phyloP scores from a whole-genome alignment of 2,888 invertebrate genomes.

The Acholoe squamosa region DNA sequence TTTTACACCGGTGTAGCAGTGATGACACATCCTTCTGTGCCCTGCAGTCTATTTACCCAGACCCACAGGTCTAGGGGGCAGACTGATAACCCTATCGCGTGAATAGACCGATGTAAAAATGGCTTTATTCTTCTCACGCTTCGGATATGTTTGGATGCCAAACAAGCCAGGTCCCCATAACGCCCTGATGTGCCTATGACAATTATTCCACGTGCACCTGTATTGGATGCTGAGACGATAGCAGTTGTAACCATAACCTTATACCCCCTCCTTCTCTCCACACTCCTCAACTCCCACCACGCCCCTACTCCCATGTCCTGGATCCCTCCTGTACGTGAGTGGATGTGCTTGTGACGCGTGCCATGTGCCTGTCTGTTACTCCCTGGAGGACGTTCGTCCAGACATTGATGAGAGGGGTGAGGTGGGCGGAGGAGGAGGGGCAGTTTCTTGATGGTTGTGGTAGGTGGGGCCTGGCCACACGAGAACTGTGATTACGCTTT shows the following conservation, averaged over 20 bases:
- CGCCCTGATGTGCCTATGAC: slow-evolving; percentile 23
- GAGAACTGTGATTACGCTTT: slow-evolving; percentile 37
- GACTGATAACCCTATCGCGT: neutral
- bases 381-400: neutral
- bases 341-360: slow-evolving; percentile 14
- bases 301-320: neutral
- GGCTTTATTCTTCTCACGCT: neutral
- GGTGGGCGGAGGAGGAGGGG: neutral
- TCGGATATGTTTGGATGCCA: slow-evolving; percentile 12
- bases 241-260: neutral
- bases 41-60: slow-evolving; percentile 13
- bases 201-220: neutral
- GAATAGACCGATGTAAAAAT: neutral
- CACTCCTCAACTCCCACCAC: neutral
- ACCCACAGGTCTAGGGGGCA: neutral
- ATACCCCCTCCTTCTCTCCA: neutral
- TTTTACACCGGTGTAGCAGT: neutral
- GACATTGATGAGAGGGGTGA: neutral
- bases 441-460: neutral
- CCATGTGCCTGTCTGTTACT: neutral
- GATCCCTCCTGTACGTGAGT: neutral
- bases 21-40: neutral
- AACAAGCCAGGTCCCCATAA: neutral
- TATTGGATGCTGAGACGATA: neutral
- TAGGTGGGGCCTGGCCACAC: neutral